Base-by-base conservation (phyloP, 2,888 invertebrate species). In the Ceratothoa steindachneri region DNA sequence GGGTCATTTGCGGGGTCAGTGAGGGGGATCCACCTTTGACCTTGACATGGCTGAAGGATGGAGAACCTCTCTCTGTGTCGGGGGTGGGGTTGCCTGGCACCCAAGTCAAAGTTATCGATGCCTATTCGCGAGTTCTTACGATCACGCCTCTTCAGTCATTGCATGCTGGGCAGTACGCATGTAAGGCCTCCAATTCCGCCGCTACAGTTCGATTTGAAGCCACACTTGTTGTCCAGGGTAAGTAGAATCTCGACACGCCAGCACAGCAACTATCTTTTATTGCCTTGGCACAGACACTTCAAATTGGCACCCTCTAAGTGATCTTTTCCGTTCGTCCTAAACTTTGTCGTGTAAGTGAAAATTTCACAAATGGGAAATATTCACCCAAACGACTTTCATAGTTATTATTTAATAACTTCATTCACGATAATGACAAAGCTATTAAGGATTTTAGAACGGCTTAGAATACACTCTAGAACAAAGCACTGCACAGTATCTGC, bases 11-110 rank as follows among this genome's bases (percentile, higher is more conserved):
- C 81, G 84, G 83, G n/a, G 84, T 85, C 74, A 84, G 83, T 80
- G 83, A 84, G 73, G 85, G 85, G 4, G 85, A 85, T 81, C 82
- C 84, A 31, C 85, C 85, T 30, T 83, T 86, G 69, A 82, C 81
- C 60, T 83, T 85, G 71, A 81, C 81, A 31, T 86, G 85, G 85
- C 82, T 83, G 55, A 84, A 84, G 75, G 84, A 85, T 80, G 84
- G 83, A 3, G 77, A 82, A 27, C 80, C 81, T 5, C 83, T 85
- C 30, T 82, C 83, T 9, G 82, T 82, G 55, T 69, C 69, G 28
- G 41, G 41, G 15, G 5, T 41, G 15, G 41, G 41, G 15, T 41
- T 41, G 15, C 72, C 74, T 73, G 83, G 83, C 80, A 71, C 79
- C 31, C 75, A 77, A 73, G 81, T 81, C 27, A 81, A 80, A 67